Base-by-base conservation (phyloP, 2,797 vertebrate genomes). In the Tokudaia tokunoshimensis region DNA sequence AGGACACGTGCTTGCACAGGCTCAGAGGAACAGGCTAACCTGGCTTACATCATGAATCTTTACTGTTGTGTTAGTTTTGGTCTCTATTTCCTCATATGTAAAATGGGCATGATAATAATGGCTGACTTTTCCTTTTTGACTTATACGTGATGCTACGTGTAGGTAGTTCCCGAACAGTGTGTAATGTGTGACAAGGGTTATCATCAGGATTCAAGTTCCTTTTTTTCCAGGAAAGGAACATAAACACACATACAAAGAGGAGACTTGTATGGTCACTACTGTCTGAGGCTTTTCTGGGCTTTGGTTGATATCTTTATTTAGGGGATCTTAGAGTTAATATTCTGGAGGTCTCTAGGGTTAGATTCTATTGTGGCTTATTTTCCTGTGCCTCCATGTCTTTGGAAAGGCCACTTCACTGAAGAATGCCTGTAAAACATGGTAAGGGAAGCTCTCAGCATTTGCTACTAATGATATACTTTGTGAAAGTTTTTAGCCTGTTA, bases 291-390 rank as follows among this genome's bases (percentile, higher is more conserved):
- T 79, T 70, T 29, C 29, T 79, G 82, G 41, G 37, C 57, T 83
- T 59, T 55, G 26, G 82, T 26, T 2, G 6, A 13, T 20, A 67
- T 41, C 24, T 75, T 22, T 55, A 67, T 34, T 17, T 67, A 67
- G 65, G 31, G 12, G 31, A 67, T 67, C 31, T 67, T 17, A 67
- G 34, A 67, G 65, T 31, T 26, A 72, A 70, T 0, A 17, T 12
- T 65, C 26, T 26, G 1, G 37, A 85, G 85, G 15, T 29, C 0
- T 11, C 11, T 3, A 19, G 31, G 6, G 34, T 20, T 0, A 0
- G 0, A 17, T 72, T 85, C 76, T 29, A 17, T 3, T 1, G 3
- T 20, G 57, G 41, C 55, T 84, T 78, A 52, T 82, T 50, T 44
- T 83, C 6, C 52, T 74, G 17, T 50, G 80, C 19, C 67, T 47